Evolutionary conservation across 1,140 invertebrate species (phyloP).

Genomic region (Drosophila varians): DNA sequence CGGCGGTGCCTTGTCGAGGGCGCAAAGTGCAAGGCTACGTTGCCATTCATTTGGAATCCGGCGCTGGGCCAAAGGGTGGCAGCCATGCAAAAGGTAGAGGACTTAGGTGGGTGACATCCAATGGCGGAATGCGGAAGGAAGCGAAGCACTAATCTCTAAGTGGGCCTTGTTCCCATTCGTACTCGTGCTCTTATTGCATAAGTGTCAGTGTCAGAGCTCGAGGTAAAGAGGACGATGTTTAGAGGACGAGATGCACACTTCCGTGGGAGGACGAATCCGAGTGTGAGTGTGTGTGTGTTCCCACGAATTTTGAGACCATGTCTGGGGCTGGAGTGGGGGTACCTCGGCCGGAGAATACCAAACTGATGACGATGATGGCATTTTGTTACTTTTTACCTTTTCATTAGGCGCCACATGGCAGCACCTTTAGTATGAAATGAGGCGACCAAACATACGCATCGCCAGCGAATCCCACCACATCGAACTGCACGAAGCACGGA

Average conservation of each 20-base stretch:
- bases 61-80: neutral
- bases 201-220: slow-evolving; percentile 46
- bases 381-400: slow-evolving; percentile 64
- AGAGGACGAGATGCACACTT: neutral
- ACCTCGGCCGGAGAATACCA: slow-evolving; percentile 49
- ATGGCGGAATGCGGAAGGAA: slow-evolving; percentile 52
- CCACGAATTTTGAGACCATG: slow-evolving; percentile 8
- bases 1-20: slow-evolving; percentile 65
- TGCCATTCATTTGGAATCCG: slow-evolving; percentile 62
- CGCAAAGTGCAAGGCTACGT: slow-evolving; percentile 71
- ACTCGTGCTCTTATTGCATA: slow-evolving; percentile 49
- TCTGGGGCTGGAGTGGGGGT: slow-evolving; percentile 16
- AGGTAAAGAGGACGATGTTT: neutral
- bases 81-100: neutral
- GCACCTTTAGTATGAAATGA: slow-evolving; percentile 76
- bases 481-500: slow-evolving; percentile 8
- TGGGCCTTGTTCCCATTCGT: slow-evolving; percentile 50
- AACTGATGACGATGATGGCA: slow-evolving; percentile 72
- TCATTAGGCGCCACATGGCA: slow-evolving; percentile 30
- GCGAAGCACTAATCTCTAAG: slow-evolving; percentile 72
- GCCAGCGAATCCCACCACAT: slow-evolving; percentile 47
- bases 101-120: neutral
- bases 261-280: neutral
- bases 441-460: slow-evolving; percentile 67
- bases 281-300: slow-evolving; percentile 1